Percentiles rank a stretch among this genome's conserved stretches.
Evolutionary conservation across 2,113 vertebrate genomes (phyloP).

Genomic region (Lophochroa leadbeateri): DNA sequence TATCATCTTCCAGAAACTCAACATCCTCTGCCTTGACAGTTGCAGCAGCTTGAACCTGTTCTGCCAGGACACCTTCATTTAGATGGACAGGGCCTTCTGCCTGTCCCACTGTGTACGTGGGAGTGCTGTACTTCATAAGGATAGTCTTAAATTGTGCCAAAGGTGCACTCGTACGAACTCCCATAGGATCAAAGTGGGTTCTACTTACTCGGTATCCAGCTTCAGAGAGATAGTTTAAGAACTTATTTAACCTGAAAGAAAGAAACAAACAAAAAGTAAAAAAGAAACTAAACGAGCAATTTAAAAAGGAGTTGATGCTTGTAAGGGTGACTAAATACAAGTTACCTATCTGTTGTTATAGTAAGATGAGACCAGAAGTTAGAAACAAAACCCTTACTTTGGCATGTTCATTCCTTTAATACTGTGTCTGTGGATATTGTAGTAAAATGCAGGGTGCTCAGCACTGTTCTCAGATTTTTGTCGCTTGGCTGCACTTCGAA

Average conservation of each 20-base stretch:
- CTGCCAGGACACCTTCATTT: slow-evolving; percentile 31
- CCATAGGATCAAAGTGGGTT: slow-evolving; percentile 96
- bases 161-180: slow-evolving; percentile 89
- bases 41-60: neutral
- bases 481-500: slow-evolving; percentile 78
- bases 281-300: fast-evolving
- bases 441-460: slow-evolving; percentile 95
- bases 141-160: slow-evolving; percentile 88
- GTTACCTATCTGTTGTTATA: neutral
- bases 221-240: slow-evolving; percentile 88
- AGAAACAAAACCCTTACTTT: slow-evolving; percentile 79
- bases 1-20: neutral
- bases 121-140: slow-evolving; percentile 89
- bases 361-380: neutral
- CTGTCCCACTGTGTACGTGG: slow-evolving; percentile 77
- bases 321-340: neutral
- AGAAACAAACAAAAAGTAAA: neutral
- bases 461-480: slow-evolving; percentile 78
- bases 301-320: neutral
- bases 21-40: neutral
- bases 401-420: slow-evolving; percentile 98
- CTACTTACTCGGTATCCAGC: slow-evolving; percentile 93
- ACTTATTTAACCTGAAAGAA: slow-evolving; percentile 89
- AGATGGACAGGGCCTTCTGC: slow-evolving; percentile 50
- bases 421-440: slow-evolving; percentile 96